A percentile compares a stretch with the other conserved stretches of the same genome.
These are phyloP conservation scores for Drosophila quadrilineata DNA, from an alignment of 1,140 invertebrate species.

Conservation along the genomic window DNA sequence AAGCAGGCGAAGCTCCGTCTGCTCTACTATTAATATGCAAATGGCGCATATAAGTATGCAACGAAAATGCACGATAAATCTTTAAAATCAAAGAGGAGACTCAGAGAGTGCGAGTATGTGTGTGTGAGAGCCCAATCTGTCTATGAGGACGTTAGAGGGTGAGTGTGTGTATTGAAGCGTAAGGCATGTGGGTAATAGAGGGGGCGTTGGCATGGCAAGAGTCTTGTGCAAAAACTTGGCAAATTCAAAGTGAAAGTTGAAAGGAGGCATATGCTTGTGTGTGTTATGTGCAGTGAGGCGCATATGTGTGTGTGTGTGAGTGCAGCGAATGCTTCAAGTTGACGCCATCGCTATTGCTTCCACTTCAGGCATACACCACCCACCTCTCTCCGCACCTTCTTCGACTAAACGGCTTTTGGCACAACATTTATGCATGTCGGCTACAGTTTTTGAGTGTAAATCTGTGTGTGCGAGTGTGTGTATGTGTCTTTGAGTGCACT, in stretches of 20 bases:
- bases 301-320: slow-evolving; percentile 52
- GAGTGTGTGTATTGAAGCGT: slow-evolving; percentile 22
- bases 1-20: slow-evolving; percentile 18
- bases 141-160: background rate
- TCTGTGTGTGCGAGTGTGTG: slow-evolving; percentile 5
- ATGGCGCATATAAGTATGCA: slow-evolving; percentile 73
- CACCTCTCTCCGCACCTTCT: slow-evolving; percentile 1
- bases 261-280: slow-evolving; percentile 9
- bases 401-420: slow-evolving; percentile 66
- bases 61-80: slow-evolving; percentile 69
- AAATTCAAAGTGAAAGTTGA: slow-evolving; percentile 77
- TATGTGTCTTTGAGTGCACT: slow-evolving; percentile 62
- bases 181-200: background rate
- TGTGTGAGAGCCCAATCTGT: slow-evolving; percentile 20
- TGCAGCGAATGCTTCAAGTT: slow-evolving; percentile 55
- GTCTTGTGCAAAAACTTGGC: slow-evolving; percentile 58
- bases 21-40: slow-evolving; percentile 73
- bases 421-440: slow-evolving; percentile 64
- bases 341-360: slow-evolving; percentile 31
- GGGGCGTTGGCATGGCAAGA: background rate
- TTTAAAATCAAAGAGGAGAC: slow-evolving; percentile 79
- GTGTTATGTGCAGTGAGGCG: slow-evolving; percentile 53
- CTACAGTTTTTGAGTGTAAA: slow-evolving; percentile 32
- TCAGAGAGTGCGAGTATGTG: no score
- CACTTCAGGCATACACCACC: background rate